Conservation (phyloP, 2,797 vertebrate species). For the Siniperca scherzeri region DNA sequence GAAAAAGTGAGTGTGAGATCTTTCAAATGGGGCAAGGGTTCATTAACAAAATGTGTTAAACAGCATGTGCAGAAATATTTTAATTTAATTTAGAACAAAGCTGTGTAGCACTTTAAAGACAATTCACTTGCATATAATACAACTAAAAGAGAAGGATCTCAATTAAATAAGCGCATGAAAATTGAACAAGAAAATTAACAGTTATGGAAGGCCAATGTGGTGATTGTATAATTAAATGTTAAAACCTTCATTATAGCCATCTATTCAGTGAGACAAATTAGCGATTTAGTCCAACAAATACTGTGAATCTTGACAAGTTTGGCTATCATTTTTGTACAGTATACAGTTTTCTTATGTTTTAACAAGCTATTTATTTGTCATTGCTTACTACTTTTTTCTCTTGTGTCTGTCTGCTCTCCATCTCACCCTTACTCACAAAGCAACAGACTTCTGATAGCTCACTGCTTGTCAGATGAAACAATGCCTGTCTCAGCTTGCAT, state of each 20-base stretch:
- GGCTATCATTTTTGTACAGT: not conserved
- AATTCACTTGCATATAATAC: not conserved
- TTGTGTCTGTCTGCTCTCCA: slow-evolving; percentile 1
- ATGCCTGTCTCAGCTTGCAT: slow-evolving; percentile 1
- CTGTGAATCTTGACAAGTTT: not conserved
- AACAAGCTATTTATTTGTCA: slow-evolving; percentile 17
- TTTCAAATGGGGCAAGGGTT: not conserved
- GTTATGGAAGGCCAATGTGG: not conserved
- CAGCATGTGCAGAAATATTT: not conserved
- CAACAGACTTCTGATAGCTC: slow-evolving; percentile 45
- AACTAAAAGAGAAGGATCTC: not conserved
- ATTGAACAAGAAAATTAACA: not conserved
- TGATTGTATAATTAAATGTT: not conserved
- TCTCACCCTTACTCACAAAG: slow-evolving; percentile 26
- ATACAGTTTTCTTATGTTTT: slow-evolving; percentile 2
- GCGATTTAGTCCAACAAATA: not conserved
- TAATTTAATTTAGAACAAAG: not conserved
- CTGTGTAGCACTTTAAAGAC: not conserved
- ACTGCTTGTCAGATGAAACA: slow-evolving; percentile 20
- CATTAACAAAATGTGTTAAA: not conserved
- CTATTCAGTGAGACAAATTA: slow-evolving; percentile 5
- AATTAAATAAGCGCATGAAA: not conserved
- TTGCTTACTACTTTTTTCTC: not conserved
- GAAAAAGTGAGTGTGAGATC: not conserved
- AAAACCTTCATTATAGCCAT: not conserved